Evolutionary conservation across 1,140 invertebrate genomes (phyloP), one percentile per base, ranked within the genome.

Genomic region (Psilanteris sp.): DNA sequence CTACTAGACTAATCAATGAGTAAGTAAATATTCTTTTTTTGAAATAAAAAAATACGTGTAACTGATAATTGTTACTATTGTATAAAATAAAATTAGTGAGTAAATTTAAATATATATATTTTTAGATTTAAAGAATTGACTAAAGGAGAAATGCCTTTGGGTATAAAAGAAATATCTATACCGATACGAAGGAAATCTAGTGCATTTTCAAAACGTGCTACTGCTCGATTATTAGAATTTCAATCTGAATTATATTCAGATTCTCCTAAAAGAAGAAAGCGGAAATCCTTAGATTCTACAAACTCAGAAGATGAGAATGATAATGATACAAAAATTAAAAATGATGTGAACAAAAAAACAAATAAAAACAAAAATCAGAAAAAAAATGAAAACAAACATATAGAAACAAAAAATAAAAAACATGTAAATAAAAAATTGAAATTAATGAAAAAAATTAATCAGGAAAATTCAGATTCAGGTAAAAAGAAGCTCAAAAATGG

Each of bases 81-180:
- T n/a, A n/a, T n/a, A n/a, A n/a, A n/a, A n/a, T n/a, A n/a, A n/a
- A n/a, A n/a, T n/a, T n/a, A n/a, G n/a, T n/a, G n/a, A n/a, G n/a
- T n/a, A n/a, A n/a, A n/a, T 20, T 20, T 20, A 20, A 20, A 20
- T 11, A 16, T 32, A 18, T 11, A 1, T 1, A 57, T 52, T 55
- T 14, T 52, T 67, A 91, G 91, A 72, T 92, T 91, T 75, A 78
- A 83, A 41, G 89, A 90, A 68, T 82, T 93, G 9, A 82, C 89
- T 1, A 57, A 85, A 27, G 92, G 92, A 9, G 83, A 88, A 26
- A 93, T 92, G 85, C 93, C 93, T 3, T 64, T 93, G 4, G 92
- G 91, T 4, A 77, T 92, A 4, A 89, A 91, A 41, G 84, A 85
- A 52, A 81, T 92, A 24, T 80, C 82, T 4, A 55, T 82, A 27